Evolutionary conservation across 1,140 invertebrate genomes (phyloP), one percentile per base, ranked within the genome.

Genomic region (Meloidogyne exigua): DNA sequence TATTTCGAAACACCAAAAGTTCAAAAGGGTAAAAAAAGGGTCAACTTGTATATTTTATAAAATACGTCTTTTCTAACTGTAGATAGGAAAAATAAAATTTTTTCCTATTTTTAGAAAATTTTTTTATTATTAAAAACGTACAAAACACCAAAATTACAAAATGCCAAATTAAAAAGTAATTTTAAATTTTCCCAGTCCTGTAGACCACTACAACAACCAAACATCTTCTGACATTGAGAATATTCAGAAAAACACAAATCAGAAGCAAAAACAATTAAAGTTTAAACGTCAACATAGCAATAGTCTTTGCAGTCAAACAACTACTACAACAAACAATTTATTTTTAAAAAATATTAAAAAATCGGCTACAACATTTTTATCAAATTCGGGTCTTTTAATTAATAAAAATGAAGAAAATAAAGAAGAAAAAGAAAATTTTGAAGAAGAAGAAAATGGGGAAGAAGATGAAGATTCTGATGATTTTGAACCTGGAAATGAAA

Each of bases 391-490:
- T n/a, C 49, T 57, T 57, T 57, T 57, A 57, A 57, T n/a, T 7
- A n/a, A 57, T 57, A 57, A 57, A 57, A n/a, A 57, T 57, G 18
- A 39, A 26, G 70, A 26, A 44, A 57, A 62, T 23, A 57, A 73
- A 26, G 75, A 71, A 3, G 75, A 76, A 28, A 36, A 72, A 15
- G 49, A 21, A 21, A n/a, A n/a, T n/a, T n/a, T n/a, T n/a, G n/a
- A 76, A 28, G 57, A 72, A 15, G 49, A 21, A 21, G 25, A 44
- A 18, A 28, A 71, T n/a, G 39, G 71, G 4, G 62, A 63, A 25
- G 72, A 74, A 5, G 74, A 26, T 66, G 68, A 80, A 25, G 66
- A 80, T 28, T 63, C 44, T 42, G 77, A 78, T 28, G 66, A 80
- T 10, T 63, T 44, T 42, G 77, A 78, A 26, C n/a, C 63, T 23